Base-by-base conservation (phyloP, 2,797 vertebrate species). In the Ctenosaura bakeri region DNA sequence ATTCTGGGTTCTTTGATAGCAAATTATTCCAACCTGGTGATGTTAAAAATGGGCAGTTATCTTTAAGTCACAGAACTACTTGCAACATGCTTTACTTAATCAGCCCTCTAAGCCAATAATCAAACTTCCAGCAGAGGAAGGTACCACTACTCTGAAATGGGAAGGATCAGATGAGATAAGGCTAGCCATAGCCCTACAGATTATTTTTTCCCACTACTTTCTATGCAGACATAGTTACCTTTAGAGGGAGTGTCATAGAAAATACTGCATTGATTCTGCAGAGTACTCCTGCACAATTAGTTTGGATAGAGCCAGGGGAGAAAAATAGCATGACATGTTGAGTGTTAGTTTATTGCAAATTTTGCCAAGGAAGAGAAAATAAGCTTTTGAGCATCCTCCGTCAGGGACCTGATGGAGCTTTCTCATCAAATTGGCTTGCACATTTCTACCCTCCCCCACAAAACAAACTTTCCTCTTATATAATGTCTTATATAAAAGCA, bases 401-500 rank as follows among this genome's bases (percentile, higher is more conserved):
- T 54, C 73, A 78, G 24, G 8, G 1, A 32, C 74, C 69, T 66
- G 71, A 84, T 29, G 6, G 59, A 62, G 14, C 4, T 32, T 32
- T 84, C 71, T 78, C 54, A 32, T 20, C 32, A 71, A n/a, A 18
- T 66, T 5, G 32, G 22, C 9, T 85, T 80, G 26, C 12, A n/a
- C 10, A 42, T 62, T n/a, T 88, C 14, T 79, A 42, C 16, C 3
- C 29, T 78, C 12, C 20, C 62, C n/a, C n/a, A 22, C 2, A 26
- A n/a, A 79, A 62, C 9, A 83, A 81, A 0, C 26, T 32, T 71
- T 26, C 46, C 12, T 26, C 32, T 38, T 62, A 50, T n/a, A n/a
- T 80, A 79, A 50, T 64, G 16, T 26, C 22, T 84, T 66, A 80
- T 38, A 90, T 74, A 69, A 54, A 69, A 56, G 18, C 46, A 89